Conservation (phyloP, 2,113 vertebrate genomes). For the Corydoras sp. region DNA sequence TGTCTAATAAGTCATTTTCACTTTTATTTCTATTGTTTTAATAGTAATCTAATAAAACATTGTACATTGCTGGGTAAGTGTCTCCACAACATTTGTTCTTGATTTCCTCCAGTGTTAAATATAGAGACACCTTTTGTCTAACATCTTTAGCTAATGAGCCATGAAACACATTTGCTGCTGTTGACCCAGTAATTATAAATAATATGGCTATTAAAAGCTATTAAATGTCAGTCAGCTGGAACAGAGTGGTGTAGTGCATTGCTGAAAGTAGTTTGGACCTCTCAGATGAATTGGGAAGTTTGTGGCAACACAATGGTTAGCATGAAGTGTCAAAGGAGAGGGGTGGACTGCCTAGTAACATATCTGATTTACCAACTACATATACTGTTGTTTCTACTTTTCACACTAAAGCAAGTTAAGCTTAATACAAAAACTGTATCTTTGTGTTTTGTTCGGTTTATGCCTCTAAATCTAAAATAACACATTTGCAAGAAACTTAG, state of each 20-base stretch:
- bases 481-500: too few relatives aligned
- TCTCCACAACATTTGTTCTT: slow-evolving; percentile 29
- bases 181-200: slow-evolving; percentile 51
- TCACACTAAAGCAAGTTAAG: too few relatives aligned
- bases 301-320: slow-evolving; percentile 20
- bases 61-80: neutral
- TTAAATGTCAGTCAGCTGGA: slow-evolving; percentile 47
- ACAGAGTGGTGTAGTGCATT: slow-evolving; percentile 31
- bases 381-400: too few relatives aligned
- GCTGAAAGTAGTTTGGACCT: slow-evolving; percentile 3
- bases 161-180: slow-evolving; percentile 39
- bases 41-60: slow-evolving; percentile 3
- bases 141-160: slow-evolving; percentile 45
- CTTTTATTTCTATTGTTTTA: neutral
- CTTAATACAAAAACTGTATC: too few relatives aligned
- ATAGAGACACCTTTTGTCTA: slow-evolving; percentile 45
- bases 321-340: slow-evolving; percentile 6
- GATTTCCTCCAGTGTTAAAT: slow-evolving; percentile 39
- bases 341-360: neutral
- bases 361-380: too few relatives aligned
- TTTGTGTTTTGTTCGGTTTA: too few relatives aligned
- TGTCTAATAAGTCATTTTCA: slow-evolving; percentile 2
- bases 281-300: slow-evolving; percentile 19
- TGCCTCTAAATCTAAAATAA: too few relatives aligned
- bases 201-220: slow-evolving; percentile 52